Percentiles rank a stretch among this genome's conserved stretches.
These are phyloP conservation scores for Manduca sexta DNA, from an alignment of 1,140 invertebrate species.

Conservation along the genomic window DNA sequence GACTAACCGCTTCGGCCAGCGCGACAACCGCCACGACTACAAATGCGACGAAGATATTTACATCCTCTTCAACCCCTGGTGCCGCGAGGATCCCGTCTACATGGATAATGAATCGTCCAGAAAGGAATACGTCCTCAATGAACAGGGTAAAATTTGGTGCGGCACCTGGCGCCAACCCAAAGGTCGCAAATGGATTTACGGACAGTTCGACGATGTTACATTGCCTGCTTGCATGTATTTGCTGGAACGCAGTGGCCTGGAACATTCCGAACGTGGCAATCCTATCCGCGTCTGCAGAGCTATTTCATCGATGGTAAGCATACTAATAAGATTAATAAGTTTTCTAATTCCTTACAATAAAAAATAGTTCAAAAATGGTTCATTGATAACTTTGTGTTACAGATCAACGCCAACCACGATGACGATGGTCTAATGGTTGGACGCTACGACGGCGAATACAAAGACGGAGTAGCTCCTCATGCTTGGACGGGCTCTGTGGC, in stretches of 20 bases:
- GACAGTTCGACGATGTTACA: slow-evolving; percentile 81
- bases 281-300: slow-evolving; percentile 80
- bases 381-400: slow-evolving; percentile 22
- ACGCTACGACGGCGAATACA: slow-evolving; percentile 83
- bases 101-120: slow-evolving; percentile 77
- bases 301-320: slow-evolving; percentile 80
- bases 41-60: slow-evolving; percentile 78
- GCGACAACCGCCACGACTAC: slow-evolving; percentile 71
- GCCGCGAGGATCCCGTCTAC: slow-evolving; percentile 79
- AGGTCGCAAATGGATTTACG: slow-evolving; percentile 83
- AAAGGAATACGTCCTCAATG: slow-evolving; percentile 84
- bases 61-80: slow-evolving; percentile 90
- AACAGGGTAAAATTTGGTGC: slow-evolving; percentile 85
- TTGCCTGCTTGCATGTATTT: slow-evolving; percentile 78
- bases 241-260: slow-evolving; percentile 75
- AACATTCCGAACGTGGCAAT: slow-evolving; percentile 78
- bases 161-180: slow-evolving; percentile 78
- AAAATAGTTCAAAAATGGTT: background rate
- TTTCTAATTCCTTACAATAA: background rate
- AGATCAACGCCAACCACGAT: slow-evolving; percentile 75
- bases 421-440: slow-evolving; percentile 82
- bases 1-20: slow-evolving; percentile 73
- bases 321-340: background rate
- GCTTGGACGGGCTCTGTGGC: slow-evolving; percentile 81
- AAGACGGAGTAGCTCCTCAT: slow-evolving; percentile 77